Base-by-base conservation (phyloP, 2,797 vertebrate species). In the Discoglossus pictus region DNA sequence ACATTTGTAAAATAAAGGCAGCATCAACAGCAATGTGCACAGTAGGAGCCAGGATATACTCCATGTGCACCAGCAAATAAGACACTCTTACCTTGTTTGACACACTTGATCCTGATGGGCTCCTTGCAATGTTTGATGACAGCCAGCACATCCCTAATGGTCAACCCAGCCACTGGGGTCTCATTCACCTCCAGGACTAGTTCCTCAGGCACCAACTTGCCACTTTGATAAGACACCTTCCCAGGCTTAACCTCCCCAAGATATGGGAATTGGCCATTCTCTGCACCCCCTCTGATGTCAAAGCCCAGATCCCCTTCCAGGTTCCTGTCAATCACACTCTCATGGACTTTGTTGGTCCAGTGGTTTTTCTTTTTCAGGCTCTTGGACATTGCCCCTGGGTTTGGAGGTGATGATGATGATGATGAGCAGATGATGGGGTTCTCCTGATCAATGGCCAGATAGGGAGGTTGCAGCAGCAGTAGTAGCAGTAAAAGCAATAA, bases 321-420 rank as follows among this genome's bases (percentile, higher is more conserved):
- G 77, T 84, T 88, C 90, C 93, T 89, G 82, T 87, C 84, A 52
- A 97, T 84, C 81, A 94, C 89, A 76, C 91, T 91, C 88, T 98
- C 95, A 6, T 94, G 94, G 90, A 98, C 96, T 88, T 92, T 92
- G 92, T 91, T 93, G 68, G 92, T 98, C 97, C 97, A 98, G 93
- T 98, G 97, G 90, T 88, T 94, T 86, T 93, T 96, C 91, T 91
- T 96, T 88, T 92, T 98, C 90, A 92, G 86, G 88, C 83, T 96
- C 84, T 93, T 95, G 91, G 95, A 96, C 96, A 98, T 98, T 88
- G 90, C 90, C 91, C 84, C 84, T 80, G 73, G 82, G 77, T 73
- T 72, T 55, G 20, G 65, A 43, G 56, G 50, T 43, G 40, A 70
- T 31, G 46, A 64, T 50, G 74, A 67, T 39, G 51, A 56, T 6